These are phyloP conservation scores for Sinelater perroti DNA, from an alignment of 2,888 invertebrate species.

Conservation along the genomic window DNA sequence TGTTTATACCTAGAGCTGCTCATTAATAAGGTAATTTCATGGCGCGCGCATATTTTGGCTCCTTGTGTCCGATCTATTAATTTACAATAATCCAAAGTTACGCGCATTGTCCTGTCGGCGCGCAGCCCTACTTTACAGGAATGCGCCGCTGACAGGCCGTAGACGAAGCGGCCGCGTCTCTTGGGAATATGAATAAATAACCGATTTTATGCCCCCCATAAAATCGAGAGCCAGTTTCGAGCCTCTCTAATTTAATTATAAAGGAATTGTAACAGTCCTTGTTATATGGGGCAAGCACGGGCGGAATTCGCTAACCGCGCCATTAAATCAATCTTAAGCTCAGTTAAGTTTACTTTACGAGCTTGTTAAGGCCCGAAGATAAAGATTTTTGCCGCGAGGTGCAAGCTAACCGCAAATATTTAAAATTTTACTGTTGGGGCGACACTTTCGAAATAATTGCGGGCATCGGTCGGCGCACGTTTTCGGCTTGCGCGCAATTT, in stretches of 20 bases:
- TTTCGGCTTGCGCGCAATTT: constrained; percentile 21
- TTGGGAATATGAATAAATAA: constrained; percentile 27
- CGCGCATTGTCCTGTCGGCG: constrained; percentile 10
- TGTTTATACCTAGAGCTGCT: constrained; percentile 20
- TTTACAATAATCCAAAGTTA: constrained; percentile 22
- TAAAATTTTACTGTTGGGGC: constrained; percentile 30
- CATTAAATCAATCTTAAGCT: constrained; percentile 36
- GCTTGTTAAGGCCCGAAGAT: constrained; percentile 34
- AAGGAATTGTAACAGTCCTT: constrained; percentile 31
- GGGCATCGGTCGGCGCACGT: constrained; percentile 24
- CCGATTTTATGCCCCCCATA: constrained; percentile 24
- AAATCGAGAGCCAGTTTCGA: constrained; percentile 23
- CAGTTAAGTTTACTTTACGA: constrained; percentile 34
- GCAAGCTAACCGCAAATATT: constrained; percentile 35
- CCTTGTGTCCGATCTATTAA: constrained; percentile 18
- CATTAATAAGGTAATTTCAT: constrained; percentile 20
- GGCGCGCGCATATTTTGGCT: constrained; percentile 6
- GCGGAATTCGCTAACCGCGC: constrained; percentile 32
- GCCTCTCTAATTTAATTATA: constrained; percentile 33
- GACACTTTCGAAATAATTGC: constrained; percentile 34
- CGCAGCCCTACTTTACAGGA: constrained; percentile 11
- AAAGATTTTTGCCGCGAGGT: constrained; percentile 31
- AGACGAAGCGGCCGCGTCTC: constrained; percentile 9
- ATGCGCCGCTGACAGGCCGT: constrained; percentile 21
- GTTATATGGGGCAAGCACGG: constrained; percentile 31